phyloP scores from a whole-genome alignment of 2,797 vertebrate genomes.

The Halcyon chelicuti region DNA sequence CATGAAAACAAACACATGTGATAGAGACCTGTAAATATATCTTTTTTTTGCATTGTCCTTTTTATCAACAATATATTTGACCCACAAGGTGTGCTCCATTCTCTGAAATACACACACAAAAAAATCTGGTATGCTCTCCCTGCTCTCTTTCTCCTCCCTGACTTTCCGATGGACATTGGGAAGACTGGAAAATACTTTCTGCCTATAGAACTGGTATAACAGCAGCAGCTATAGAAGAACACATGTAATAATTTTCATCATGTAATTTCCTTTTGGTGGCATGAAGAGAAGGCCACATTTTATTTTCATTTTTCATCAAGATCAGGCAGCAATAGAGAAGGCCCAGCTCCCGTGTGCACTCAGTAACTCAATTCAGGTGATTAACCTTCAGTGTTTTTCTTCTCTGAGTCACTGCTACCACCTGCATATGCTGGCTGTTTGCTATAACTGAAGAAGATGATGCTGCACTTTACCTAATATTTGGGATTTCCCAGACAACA shows the following conservation, averaged over 20 bases:
- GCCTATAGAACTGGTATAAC: background rate
- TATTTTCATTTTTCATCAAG: background rate
- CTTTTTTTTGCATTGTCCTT: background rate
- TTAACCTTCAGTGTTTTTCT: background rate
- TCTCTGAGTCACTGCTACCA: background rate
- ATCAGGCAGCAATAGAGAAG: background rate
- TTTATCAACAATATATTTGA: background rate
- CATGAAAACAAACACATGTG: background rate
- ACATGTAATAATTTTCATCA: background rate
- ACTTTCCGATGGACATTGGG: background rate
- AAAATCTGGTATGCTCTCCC: rapidly evolving
- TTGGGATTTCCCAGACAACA: background rate
- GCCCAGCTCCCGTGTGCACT: background rate
- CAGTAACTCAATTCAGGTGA: background rate
- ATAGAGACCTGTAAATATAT: background rate
- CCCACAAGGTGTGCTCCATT: background rate
- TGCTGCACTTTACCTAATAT: background rate
- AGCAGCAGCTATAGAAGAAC: background rate
- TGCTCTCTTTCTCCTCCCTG: background rate
- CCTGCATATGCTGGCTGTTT: background rate
- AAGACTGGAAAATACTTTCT: background rate
- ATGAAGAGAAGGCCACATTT: background rate
- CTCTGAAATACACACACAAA: background rate
- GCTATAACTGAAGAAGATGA: background rate
- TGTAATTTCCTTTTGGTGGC: background rate